These are phyloP conservation scores for Urechis unicinctus DNA, from an alignment of 2,888 invertebrate genomes.

Conservation along the genomic window DNA sequence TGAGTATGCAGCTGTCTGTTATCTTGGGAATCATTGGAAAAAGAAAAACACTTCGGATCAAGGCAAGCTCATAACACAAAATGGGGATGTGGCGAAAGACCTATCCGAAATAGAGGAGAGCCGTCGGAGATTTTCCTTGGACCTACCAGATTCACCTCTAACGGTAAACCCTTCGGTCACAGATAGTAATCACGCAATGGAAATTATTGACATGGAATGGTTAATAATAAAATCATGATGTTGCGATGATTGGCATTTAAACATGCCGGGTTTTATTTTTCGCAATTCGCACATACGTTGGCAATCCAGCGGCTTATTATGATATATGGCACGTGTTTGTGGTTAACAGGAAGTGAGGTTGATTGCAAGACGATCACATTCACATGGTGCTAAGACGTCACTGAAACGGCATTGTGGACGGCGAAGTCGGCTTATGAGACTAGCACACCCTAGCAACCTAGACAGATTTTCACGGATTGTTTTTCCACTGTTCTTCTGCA, in stretches of 20 bases:
- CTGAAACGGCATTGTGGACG: background rate
- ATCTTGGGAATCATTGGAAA: constrained; percentile 56
- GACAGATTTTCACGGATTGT: constrained; percentile 19
- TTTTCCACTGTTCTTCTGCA: constrained; percentile 17
- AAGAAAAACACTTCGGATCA: background rate
- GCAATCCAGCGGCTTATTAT: too few relatives aligned
- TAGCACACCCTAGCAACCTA: constrained; percentile 2
- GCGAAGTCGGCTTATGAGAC: background rate
- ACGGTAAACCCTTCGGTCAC: background rate
- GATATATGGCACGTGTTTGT: too few relatives aligned
- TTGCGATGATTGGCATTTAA: too few relatives aligned
- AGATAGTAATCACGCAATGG: too few relatives aligned
- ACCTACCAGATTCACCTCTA: background rate
- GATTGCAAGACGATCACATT: background rate
- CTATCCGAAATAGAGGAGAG: too few relatives aligned
- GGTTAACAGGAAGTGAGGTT: background rate
- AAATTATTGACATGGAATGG: too few relatives aligned
- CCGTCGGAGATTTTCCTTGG: background rate
- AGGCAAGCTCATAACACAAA: background rate
- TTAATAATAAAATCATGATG: too few relatives aligned
- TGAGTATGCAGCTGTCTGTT: constrained; percentile 96
- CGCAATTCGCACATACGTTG: too few relatives aligned
- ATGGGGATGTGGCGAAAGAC: background rate
- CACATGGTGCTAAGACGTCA: background rate
- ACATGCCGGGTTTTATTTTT: too few relatives aligned